phyloP scores from a whole-genome alignment of 1,140 invertebrate genomes.

The Zaprionus nigranus region DNA sequence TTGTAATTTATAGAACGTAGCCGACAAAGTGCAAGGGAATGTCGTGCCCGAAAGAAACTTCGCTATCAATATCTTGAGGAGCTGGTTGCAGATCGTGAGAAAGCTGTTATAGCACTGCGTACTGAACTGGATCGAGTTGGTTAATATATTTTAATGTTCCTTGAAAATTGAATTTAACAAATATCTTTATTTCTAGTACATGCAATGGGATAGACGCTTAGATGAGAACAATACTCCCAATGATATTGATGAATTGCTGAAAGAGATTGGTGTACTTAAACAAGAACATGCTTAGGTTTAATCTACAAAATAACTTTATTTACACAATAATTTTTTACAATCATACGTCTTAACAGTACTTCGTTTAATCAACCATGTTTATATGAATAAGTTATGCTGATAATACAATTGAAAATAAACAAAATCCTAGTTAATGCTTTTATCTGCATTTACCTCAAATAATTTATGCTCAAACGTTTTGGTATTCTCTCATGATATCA shows the following conservation, averaged over 20 bases:
- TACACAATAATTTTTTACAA: slow-evolving; percentile 6
- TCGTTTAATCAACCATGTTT: not conserved
- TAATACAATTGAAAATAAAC: not conserved
- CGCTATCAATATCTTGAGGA: slow-evolving; percentile 99
- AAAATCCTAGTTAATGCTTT: not conserved
- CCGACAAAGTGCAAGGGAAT: slow-evolving; percentile 98
- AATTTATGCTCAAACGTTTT: not conserved
- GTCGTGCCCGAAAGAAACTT: slow-evolving; percentile 97
- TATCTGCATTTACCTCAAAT: not conserved
- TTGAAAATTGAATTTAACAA: slow-evolving; percentile 17
- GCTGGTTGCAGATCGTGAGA: slow-evolving; percentile 95
- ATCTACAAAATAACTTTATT: slow-evolving; percentile 16
- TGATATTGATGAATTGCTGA: slow-evolving; percentile 90
- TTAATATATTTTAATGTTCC: slow-evolving; percentile 72
- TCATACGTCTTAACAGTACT: not conserved
- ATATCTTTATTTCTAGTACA: slow-evolving; percentile 87
- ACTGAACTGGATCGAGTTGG: slow-evolving; percentile 96
- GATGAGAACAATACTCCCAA: slow-evolving; percentile 92
- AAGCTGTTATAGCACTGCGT: slow-evolving; percentile 94
- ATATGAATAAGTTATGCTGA: not conserved
- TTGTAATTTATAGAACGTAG: slow-evolving; percentile 90
- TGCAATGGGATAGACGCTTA: slow-evolving; percentile 91
- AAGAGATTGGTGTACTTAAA: slow-evolving; percentile 89
- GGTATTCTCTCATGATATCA: not conserved
- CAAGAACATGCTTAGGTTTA: slow-evolving; percentile 84